Evolutionary conservation across 2,113 vertebrate species (phyloP), one percentile per base, ranked within the genome.

Genomic region (Saimiri boliviensis): DNA sequence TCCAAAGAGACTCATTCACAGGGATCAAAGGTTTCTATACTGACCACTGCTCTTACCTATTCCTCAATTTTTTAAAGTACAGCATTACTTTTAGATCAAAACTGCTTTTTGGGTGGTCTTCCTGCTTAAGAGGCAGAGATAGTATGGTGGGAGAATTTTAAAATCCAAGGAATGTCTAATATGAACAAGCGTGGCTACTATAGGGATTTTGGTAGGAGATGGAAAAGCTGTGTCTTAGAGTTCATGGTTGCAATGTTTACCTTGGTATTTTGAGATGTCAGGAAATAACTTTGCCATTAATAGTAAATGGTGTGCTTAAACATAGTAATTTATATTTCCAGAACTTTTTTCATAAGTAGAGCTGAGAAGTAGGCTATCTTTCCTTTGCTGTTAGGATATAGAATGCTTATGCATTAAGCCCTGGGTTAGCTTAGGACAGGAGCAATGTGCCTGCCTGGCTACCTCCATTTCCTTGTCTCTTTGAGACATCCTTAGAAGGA

Each of bases 51-150:
- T 77, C 32, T 89, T 88, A 20, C 73, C 58, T 80, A 74, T 40
- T 86, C 54, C 95, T 97, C 30, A 96, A 42, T 94, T 94, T 97
- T 97, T 97, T 30, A 66, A 68, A 80, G 60, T n/a, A n/a, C 7
- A 80, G 21, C 52, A 74, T 96, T 93, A 93, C 21, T 96, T 97
- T 97, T 94, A 98, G 89, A 97, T 96, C 73, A 97, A 98, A 97
- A 82, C 23, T 20, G 84, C 91, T 66, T 82, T 95, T 77, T 21
- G 71, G 54, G 23, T 77, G 77, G 68, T 93, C 54, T 37, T 82
- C 20, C 47, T 94, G 54, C 56, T 90, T 73, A 81, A 93, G 35
- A 89, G 76, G 30, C 27, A 56, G 63, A 96, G 70, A 52, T 14
- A 16, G 23, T 79, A 30, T 32, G 52, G 60, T 86, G 23, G 56